Evolutionary conservation across 2,113 vertebrate species (phyloP), one percentile per base, ranked within the genome.

Genomic region (Rhegmatorhina hoffmannsi): DNA sequence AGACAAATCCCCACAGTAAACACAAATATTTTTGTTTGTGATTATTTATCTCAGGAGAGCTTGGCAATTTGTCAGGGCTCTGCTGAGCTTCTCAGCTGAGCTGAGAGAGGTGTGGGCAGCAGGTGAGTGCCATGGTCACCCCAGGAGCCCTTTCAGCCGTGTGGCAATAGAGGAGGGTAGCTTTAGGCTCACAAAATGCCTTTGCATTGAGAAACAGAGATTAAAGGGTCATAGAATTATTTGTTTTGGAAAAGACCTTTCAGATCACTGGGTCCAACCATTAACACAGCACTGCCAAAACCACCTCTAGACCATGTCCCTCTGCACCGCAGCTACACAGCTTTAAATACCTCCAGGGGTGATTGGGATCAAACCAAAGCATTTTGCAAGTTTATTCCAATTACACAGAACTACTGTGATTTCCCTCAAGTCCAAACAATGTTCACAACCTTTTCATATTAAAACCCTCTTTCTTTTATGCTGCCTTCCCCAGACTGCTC

Each of bases 1-100:
- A 96, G 95, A 96, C 96, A 97, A 97, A 97, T 97, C 97, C 96
- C 95, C 93, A 92, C 94, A 97, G 96, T 92, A 97, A 97, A 97
- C 93, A 97, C 96, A 97, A 97, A 97, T 97, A 97, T 94, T 96
- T 97, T 97, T 95, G 94, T 97, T 97, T 97, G 96, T 49, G 93
- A 96, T 96, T 94, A 92, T 94, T 95, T 96, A 76, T 96, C 96
- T 96, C 94, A 28, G 87, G 95, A 96, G 96, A 89, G 89, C 94
- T 70, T 67, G 94, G 93, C 87, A 91, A 93, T 96, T 95, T 97
- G 94, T 95, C 93, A 92, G 90, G 88, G 90, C 75, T 93, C 59
- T 67, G 76, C 88, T 13, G 85, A 92, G 90, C 78, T 76, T 2
- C 92, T 73, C 59, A 28, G 84, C 78, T 29, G 92, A 86, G 77